phyloP scores from a whole-genome alignment of 2,113 vertebrate species.

The Gadus macrocephalus region DNA sequence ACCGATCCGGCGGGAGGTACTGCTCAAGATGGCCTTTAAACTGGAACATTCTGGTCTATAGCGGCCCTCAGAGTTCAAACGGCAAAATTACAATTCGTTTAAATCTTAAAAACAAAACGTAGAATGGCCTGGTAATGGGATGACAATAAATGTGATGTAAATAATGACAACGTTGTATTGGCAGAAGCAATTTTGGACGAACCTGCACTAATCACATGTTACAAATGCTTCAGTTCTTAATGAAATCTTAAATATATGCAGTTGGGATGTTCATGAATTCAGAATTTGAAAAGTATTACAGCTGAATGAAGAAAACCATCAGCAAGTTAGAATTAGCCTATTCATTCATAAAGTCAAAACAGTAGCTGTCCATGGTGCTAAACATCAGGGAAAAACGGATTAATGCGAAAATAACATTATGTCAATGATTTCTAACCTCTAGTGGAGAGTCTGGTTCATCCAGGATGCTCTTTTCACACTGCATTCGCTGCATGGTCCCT shows the following conservation, averaged over 20 bases:
- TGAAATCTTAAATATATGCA: no score
- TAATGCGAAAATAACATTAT: not conserved
- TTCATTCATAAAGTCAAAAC: not conserved
- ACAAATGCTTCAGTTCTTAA: no score
- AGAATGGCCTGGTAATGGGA: no score
- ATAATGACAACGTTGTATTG: no score
- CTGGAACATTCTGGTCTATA: not conserved
- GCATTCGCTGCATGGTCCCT: no score
- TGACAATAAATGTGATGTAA: no score
- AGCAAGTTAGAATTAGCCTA: constrained; percentile 9
- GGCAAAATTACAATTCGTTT: not conserved
- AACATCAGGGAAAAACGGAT: not conserved
- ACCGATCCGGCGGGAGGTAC: not conserved
- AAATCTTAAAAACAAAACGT: no score
- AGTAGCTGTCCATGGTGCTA: not conserved
- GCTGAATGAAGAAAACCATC: not conserved
- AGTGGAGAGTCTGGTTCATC: constrained; percentile 9
- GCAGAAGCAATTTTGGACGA: no score
- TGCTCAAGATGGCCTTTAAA: not conserved
- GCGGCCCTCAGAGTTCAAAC: not conserved
- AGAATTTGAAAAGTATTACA: not conserved
- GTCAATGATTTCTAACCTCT: not conserved
- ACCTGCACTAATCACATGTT: no score
- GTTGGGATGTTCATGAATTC: no score
- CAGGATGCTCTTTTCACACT: constrained; percentile 17